Conservation (phyloP, 2,888 invertebrate species). For the Sturmia bella region DNA sequence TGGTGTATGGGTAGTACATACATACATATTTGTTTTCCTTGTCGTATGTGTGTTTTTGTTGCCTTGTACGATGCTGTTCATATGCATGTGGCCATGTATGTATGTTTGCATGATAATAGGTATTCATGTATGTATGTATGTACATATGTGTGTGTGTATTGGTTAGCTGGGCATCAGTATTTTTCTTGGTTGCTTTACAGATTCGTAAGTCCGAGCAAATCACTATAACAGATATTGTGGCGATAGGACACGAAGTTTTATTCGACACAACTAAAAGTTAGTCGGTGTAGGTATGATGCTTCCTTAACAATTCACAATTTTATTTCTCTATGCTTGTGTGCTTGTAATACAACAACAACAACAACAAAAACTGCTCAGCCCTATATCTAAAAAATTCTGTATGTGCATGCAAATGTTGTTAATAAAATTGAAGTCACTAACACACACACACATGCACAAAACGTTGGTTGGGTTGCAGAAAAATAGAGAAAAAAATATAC, state of each 20-base stretch:
- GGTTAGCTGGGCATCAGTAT: conserved; percentile 61
- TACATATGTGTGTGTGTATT: conserved; percentile 25
- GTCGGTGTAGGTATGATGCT: conserved; percentile 15
- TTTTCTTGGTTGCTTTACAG: conserved; percentile 58
- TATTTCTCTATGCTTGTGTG: neutral
- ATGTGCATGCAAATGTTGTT: neutral
- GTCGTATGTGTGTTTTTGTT: conserved; percentile 9
- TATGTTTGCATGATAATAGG: too few species aligned
- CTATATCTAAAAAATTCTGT: too few species aligned
- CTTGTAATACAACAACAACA: too few species aligned
- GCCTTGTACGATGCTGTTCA: conserved; percentile 2
- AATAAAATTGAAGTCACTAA: neutral
- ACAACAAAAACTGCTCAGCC: too few species aligned
- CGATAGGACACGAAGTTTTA: conserved; percentile 67
- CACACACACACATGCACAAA: conserved; percentile 18
- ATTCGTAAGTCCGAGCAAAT: conserved; percentile 66
- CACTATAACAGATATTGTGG: conserved; percentile 56
- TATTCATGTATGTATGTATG: neutral
- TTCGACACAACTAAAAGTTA: conserved; percentile 47
- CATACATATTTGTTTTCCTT: conserved; percentile 40
- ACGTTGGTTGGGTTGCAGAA: neutral
- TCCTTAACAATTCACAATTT: conserved; percentile 28
- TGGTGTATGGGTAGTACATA: too few species aligned
- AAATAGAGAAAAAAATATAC: too few species aligned
- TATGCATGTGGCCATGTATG: neutral